A percentile compares a stretch with the other conserved stretches of the same genome.
Conservation (phyloP, 1,140 invertebrate genomes). For the Drusus annulatus region DNA sequence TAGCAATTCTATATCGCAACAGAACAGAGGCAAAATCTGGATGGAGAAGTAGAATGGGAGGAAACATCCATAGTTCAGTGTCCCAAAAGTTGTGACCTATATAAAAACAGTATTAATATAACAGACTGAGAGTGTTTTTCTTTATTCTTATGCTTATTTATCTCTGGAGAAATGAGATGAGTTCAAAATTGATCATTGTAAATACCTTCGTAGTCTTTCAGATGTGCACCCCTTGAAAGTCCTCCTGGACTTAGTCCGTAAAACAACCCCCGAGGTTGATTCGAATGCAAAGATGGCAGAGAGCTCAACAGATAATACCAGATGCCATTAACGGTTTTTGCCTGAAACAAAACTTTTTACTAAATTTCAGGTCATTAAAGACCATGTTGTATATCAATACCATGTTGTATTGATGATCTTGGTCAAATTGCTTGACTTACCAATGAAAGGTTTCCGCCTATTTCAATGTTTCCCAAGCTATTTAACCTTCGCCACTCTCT, state of each 20-base stretch:
- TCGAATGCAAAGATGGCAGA: conserved; percentile 66
- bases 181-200: no score
- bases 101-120: conserved; percentile 12
- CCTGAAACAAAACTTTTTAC: conserved; percentile 61
- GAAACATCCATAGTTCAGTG: conserved; percentile 71
- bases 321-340: conserved; percentile 71
- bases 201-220: conserved; percentile 69
- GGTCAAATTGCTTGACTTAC: conserved; percentile 56
- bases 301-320: conserved; percentile 73
- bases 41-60: conserved; percentile 66
- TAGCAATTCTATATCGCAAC: conserved; percentile 66
- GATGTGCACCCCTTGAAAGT: conserved; percentile 69
- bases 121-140: no score
- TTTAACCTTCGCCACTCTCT: conserved; percentile 64
- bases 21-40: conserved; percentile 64
- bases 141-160: no score
- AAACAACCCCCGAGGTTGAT: conserved; percentile 66
- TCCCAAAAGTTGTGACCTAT: conserved; percentile 71
- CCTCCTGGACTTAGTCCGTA: conserved; percentile 73
- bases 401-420: not conserved
- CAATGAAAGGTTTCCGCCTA: conserved; percentile 70
- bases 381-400: not conserved
- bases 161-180: no score
- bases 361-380: not conserved
- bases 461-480: conserved; percentile 63